These are phyloP conservation scores for Siniperca chuatsi DNA, from an alignment of 2,113 vertebrate genomes.

Conservation along the genomic window DNA sequence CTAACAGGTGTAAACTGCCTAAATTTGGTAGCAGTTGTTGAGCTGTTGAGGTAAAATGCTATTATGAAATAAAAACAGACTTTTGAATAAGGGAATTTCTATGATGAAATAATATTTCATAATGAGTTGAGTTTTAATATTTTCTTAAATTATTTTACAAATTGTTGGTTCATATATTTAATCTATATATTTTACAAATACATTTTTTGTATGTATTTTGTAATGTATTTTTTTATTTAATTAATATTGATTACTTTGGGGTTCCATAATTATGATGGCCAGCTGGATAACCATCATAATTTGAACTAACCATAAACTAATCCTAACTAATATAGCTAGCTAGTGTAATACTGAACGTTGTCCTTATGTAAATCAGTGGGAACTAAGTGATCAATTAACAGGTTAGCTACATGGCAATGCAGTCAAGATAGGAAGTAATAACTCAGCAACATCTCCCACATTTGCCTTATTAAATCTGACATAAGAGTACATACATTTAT, in stretches of 20 bases:
- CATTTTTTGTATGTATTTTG: background rate
- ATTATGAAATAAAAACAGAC: too few relatives aligned
- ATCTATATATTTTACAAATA: background rate
- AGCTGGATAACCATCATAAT: background rate
- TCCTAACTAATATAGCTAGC: slow-evolving; percentile 1
- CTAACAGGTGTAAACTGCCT: background rate
- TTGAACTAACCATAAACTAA: background rate
- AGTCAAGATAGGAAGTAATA: slow-evolving; percentile 7
- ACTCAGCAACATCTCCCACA: slow-evolving; percentile 6
- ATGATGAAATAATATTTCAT: too few relatives aligned
- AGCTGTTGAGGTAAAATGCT: too few relatives aligned
- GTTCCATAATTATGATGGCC: background rate
- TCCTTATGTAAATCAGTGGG: background rate
- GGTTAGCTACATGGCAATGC: slow-evolving; percentile 8
- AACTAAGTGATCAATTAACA: slow-evolving; percentile 7
- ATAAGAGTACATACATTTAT: slow-evolving; percentile 7
- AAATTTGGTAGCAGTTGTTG: background rate
- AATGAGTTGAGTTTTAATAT: too few relatives aligned
- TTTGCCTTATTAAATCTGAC: slow-evolving; percentile 42
- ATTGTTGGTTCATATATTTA: background rate
- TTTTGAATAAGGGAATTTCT: too few relatives aligned
- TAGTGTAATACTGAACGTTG: background rate
- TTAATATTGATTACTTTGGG: background rate
- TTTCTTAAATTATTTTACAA: background rate
- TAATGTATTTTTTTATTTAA: background rate